A percentile compares a stretch with the other conserved stretches of the same genome.
Conservation (phyloP, 1,140 invertebrate species). For the Drosophila pseudoananassae region DNA sequence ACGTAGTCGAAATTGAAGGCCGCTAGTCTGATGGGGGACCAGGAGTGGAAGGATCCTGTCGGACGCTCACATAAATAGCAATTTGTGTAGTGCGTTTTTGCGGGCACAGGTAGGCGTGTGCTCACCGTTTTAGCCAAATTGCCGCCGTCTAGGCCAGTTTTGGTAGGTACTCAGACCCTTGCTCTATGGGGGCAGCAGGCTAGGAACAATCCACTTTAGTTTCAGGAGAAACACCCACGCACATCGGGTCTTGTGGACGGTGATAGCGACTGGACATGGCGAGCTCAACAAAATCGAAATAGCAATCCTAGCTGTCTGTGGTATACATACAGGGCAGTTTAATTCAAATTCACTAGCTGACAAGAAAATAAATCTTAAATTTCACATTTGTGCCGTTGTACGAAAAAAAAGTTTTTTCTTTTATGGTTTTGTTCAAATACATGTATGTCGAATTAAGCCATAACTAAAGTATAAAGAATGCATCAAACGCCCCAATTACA, state of each 20-base stretch:
- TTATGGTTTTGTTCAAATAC: too few relatives aligned
- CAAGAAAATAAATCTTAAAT: background rate
- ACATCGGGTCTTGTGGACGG: constrained; percentile 11
- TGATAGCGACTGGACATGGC: constrained; percentile 37
- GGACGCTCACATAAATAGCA: constrained; percentile 78
- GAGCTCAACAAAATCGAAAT: constrained; percentile 78
- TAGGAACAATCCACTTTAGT: constrained; percentile 74
- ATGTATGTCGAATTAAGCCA: too few relatives aligned
- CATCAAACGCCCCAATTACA: too few relatives aligned
- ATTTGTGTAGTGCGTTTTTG: constrained; percentile 78
- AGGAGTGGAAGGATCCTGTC: constrained; percentile 18
- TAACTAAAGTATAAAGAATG: too few relatives aligned
- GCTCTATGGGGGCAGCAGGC: background rate
- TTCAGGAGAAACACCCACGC: constrained; percentile 41
- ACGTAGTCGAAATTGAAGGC: constrained; percentile 59
- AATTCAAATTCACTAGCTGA: constrained; percentile 49
- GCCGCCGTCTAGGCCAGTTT: constrained; percentile 67
- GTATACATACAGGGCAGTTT: constrained; percentile 47
- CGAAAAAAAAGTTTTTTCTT: too few relatives aligned
- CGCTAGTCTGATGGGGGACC: background rate
- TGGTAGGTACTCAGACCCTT: constrained; percentile 37
- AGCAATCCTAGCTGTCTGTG: constrained; percentile 73
- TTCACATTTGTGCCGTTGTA: too few relatives aligned
- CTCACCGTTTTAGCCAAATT: constrained; percentile 80
- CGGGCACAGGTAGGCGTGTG: constrained; percentile 76